Percentiles rank a stretch among this genome's conserved stretches.
Conservation (phyloP, 53 echinoderm and acorn worm genomes). For the Mesocentrotus franciscanus region DNA sequence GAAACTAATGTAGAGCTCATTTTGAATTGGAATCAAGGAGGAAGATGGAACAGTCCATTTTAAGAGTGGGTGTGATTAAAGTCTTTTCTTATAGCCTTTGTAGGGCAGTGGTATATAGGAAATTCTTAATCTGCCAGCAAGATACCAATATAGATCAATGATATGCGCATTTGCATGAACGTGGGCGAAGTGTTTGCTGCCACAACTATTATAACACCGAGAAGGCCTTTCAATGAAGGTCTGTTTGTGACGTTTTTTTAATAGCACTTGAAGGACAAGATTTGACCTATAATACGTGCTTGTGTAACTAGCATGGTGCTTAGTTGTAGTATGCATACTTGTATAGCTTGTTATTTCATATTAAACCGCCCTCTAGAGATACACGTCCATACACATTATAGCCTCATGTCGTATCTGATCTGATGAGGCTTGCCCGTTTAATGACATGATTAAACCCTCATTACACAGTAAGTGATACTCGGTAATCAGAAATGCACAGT, state of each 20-base stretch:
- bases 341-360: background rate
- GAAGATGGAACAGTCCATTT: background rate
- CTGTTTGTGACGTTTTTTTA: conserved; percentile 14
- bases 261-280: conserved; percentile 24
- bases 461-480: background rate
- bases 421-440: background rate
- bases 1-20: background rate
- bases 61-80: background rate
- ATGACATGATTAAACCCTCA: background rate
- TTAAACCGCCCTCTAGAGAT: background rate
- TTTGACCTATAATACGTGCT: conserved; percentile 26
- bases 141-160: conserved; percentile 19
- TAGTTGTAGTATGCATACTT: background rate
- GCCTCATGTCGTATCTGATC: background rate
- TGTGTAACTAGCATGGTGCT: conserved; percentile 16
- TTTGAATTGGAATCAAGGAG: background rate
- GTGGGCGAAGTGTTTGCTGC: conserved; percentile 28
- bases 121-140: background rate
- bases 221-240: conserved; percentile 33
- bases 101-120: background rate
- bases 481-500: background rate
- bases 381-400: background rate
- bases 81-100: background rate
- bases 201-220: background rate
- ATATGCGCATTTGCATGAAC: conserved; percentile 3